Evolutionary conservation across 1,140 invertebrate genomes (phyloP), one percentile per base, ranked within the genome.

Genomic region (Nixonia krombeini): DNA sequence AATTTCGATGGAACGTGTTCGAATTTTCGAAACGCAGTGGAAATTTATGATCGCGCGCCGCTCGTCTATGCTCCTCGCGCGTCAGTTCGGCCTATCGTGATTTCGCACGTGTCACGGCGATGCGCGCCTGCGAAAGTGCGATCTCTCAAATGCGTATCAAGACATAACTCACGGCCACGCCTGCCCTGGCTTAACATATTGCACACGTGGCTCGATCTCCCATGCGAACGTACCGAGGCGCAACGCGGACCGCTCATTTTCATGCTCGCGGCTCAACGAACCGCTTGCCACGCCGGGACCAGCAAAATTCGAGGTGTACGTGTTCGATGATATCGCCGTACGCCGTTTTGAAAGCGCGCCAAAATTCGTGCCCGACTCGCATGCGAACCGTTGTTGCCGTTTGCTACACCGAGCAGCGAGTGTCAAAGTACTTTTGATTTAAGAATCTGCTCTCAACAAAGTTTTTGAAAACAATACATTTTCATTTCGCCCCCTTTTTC

Each of bases 151-250:
- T 53, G 33, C 53, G 41, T 70, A 73, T 72, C 69, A 77, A 75
- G 75, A 77, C 69, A 74, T 73, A 73, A 77, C 67, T 77, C 69
- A 77, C 68, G 59, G 65, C 66, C 69, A 68, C 72, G 72, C 70
- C 65, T 74, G 70, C 64, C 62, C 61, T 49, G 56, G 50, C 51
- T 76, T 74, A 74, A 72, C 72, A 70, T 73, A 76, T 71, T 67
- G 70, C 67, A 69, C 66, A 65, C 65, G 55, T 63, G 45, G 50
- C 33, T 52, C n/a, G 47, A 53, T 61, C 58, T 62, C 57, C 51
- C 64, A 45, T 65, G 41, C 21, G 3, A 37, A 18, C 10, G 58
- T 64, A 65, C 58, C 46, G 44, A 63, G 29, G 25, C 40, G 62
- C 37, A 40, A 50, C 51, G 58, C 59, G 26, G 66, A 62, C 71